Percentiles rank a stretch among this genome's conserved stretches.
Evolutionary conservation across 2,888 invertebrate species (phyloP).

Genomic region (Colletes collaris): DNA sequence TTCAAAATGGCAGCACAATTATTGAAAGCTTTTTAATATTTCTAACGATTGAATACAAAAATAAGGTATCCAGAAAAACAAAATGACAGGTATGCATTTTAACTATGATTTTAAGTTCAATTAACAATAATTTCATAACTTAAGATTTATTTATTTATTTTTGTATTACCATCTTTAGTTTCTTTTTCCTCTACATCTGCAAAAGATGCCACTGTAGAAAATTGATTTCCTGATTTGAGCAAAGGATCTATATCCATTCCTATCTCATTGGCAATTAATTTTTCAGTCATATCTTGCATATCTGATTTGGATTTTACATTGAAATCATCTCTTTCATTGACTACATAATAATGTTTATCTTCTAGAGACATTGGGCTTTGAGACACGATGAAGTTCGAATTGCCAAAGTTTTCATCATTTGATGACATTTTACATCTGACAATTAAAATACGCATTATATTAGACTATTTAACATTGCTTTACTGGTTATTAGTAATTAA

Average conservation of each 20-base stretch:
- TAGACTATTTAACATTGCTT: neutral
- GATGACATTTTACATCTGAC: constrained; percentile 24
- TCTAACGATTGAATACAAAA: neutral
- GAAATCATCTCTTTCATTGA: constrained; percentile 36
- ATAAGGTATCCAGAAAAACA: neutral
- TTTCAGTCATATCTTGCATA: constrained; percentile 32
- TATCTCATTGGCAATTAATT: constrained; percentile 56
- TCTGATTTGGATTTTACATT: neutral
- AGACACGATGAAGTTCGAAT: constrained; percentile 22
- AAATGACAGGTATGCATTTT: neutral
- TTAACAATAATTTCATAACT: constrained; percentile 1
- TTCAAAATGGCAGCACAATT: neutral
- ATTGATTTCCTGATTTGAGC: neutral
- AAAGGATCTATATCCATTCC: neutral
- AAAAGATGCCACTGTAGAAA: neutral
- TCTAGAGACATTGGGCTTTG: constrained; percentile 41
- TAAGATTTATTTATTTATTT: neutral
- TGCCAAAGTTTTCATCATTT: neutral
- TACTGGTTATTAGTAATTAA: neutral
- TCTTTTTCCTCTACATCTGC: constrained; percentile 2
- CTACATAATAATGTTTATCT: constrained; percentile 46
- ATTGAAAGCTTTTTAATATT: neutral
- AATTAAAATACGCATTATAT: constrained; percentile 1
- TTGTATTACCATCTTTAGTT: constrained; percentile 13
- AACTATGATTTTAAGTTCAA: constrained; percentile 1